Conservation (phyloP, 2,113 vertebrate genomes). For the Ictalurus punctatus region DNA sequence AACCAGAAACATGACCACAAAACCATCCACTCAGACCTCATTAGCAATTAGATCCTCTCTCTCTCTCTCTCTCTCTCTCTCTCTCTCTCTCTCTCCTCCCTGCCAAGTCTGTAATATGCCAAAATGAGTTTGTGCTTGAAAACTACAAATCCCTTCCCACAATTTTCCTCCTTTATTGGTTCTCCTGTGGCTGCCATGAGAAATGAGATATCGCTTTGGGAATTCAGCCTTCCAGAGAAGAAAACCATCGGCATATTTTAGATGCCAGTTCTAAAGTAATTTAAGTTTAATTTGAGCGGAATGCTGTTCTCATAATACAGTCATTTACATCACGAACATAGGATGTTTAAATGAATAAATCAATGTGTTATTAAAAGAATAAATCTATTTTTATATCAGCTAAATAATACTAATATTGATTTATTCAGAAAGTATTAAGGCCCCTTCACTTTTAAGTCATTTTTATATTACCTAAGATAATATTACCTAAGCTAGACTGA, state of each 20-base stretch:
- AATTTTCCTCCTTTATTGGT: slow-evolving; percentile 44
- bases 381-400: slow-evolving; percentile 5
- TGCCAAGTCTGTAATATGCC: slow-evolving; percentile 41
- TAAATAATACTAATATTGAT: slow-evolving; percentile 3
- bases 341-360: slow-evolving; percentile 1
- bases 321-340: neutral
- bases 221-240: slow-evolving; percentile 33
- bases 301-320: slow-evolving; percentile 7
- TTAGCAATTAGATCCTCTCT: slow-evolving; percentile 35
- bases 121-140: slow-evolving; percentile 42
- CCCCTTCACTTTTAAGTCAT: neutral
- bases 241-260: slow-evolving; percentile 29
- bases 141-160: slow-evolving; percentile 48
- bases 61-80: slow-evolving; percentile 23
- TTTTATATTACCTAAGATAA: neutral
- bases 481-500: neutral
- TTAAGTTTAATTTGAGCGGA: slow-evolving; percentile 18
- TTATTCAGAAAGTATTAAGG: neutral
- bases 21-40: slow-evolving; percentile 49
- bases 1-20: slow-evolving; percentile 47
- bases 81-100: slow-evolving; percentile 27
- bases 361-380: neutral
- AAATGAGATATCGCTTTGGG: slow-evolving; percentile 46
- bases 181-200: slow-evolving; percentile 37
- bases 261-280: slow-evolving; percentile 1